These are phyloP conservation scores for Heliothis subflexa DNA, from an alignment of 1,140 invertebrate species.

Conservation along the genomic window DNA sequence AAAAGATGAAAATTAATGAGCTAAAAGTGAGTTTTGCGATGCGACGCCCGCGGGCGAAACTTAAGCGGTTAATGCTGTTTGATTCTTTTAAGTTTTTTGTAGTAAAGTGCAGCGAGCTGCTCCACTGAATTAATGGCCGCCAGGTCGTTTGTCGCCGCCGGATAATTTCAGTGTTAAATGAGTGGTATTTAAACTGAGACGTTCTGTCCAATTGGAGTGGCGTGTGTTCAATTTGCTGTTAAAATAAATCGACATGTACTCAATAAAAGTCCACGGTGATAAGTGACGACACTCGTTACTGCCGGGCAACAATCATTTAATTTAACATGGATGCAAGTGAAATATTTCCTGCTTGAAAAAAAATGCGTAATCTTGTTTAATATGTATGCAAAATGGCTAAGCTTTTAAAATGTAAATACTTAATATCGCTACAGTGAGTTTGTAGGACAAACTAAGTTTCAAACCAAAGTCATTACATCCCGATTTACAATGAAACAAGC, in stretches of 20 bases:
- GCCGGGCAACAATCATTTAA: not conserved
- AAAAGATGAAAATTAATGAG: constrained; percentile 85
- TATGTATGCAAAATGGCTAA: not conserved
- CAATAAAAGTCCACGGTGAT: constrained; percentile 37
- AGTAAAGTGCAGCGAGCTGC: constrained; percentile 51
- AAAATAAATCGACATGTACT: constrained; percentile 33
- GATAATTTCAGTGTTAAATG: constrained; percentile 55
- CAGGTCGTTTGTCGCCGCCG: constrained; percentile 51
- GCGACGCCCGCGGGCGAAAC: constrained; percentile 54
- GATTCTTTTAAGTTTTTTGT: constrained; percentile 61
- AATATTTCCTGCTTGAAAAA: not conserved
- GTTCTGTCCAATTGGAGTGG: constrained; percentile 46
- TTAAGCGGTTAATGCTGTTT: constrained; percentile 62
- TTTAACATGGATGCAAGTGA: not conserved
- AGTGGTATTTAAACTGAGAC: constrained; percentile 52
- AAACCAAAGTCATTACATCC: constrained; percentile 3
- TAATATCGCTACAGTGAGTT: not conserved
- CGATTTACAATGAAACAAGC: constrained; percentile 26
- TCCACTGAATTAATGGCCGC: constrained; percentile 52
- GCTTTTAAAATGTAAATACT: no score
- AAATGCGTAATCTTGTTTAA: not conserved
- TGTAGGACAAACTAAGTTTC: not conserved
- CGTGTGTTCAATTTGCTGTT: constrained; percentile 47
- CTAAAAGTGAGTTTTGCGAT: constrained; percentile 74
- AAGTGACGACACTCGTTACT: constrained; percentile 3